Evolutionary conservation across 1,140 invertebrate species (phyloP).

Genomic region (Tetragonula clypearis): DNA sequence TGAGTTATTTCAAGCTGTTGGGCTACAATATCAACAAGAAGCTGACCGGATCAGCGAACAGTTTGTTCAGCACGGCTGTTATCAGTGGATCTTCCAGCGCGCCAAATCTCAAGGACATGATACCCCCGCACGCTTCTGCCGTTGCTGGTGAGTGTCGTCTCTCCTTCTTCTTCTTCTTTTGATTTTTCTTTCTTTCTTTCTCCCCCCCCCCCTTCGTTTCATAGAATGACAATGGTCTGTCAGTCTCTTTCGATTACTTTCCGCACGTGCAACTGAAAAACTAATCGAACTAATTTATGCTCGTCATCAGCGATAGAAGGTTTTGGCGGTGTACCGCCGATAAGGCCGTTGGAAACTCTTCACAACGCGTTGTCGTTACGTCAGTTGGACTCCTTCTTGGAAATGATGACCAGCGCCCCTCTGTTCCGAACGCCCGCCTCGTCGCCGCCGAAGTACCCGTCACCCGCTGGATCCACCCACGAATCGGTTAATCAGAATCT

Average conservation of each 20-base stretch:
- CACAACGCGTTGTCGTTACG: conserved; percentile 96
- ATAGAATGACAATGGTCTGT: background rate
- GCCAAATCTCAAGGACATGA: conserved; percentile 93
- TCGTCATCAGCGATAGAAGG: conserved; percentile 86
- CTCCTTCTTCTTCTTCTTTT: too few relatives aligned
- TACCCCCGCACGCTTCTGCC: conserved; percentile 86
- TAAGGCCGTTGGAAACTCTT: conserved; percentile 96
- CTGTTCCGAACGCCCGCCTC: conserved; percentile 87
- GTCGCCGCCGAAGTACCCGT: conserved; percentile 86
- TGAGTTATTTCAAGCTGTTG: conserved; percentile 94
- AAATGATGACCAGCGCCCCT: conserved; percentile 89
- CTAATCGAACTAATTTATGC: background rate
- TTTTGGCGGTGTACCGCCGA: conserved; percentile 94
- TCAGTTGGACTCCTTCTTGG: conserved; percentile 94
- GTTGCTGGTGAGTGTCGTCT: conserved; percentile 84
- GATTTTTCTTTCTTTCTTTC: background rate
- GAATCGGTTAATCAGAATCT: conserved; percentile 72
- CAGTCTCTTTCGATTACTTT: background rate
- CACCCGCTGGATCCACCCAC: conserved; percentile 75
- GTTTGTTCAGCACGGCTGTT: conserved; percentile 95
- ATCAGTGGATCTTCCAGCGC: conserved; percentile 96
- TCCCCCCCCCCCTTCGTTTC: too few relatives aligned
- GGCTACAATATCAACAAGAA: conserved; percentile 87
- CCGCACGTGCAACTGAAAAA: background rate
- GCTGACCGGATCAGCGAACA: conserved; percentile 87